Conservation (phyloP, 2,113 vertebrate species). For the Acinonyx jubatus region DNA sequence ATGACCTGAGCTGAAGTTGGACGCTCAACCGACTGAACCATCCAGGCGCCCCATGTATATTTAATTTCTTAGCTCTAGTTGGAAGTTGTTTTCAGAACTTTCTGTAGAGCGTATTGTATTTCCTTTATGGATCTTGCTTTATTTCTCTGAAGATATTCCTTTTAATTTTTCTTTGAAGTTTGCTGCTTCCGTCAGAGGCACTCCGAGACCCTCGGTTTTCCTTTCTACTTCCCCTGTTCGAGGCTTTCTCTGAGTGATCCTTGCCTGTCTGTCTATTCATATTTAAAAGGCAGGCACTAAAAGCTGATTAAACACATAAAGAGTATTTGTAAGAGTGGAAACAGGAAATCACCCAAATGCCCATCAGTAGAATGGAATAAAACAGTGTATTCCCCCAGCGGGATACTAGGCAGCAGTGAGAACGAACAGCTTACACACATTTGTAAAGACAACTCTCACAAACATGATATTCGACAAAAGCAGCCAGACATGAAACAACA, state of each 20-base stretch:
- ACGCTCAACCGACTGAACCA: no score
- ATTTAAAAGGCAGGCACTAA: not conserved
- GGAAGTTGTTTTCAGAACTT: not conserved
- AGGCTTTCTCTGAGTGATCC: not conserved
- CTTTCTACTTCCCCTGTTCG: not conserved
- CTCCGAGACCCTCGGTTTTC: not conserved
- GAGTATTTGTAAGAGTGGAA: not conserved
- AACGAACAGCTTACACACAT: no score
- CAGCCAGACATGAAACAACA: not conserved
- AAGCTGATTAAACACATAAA: not conserved
- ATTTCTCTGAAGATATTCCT: not conserved
- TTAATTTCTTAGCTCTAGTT: not conserved
- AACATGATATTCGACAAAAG: not conserved
- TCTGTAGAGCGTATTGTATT: not conserved
- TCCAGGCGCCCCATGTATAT: no score
- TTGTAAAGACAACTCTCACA: not conserved
- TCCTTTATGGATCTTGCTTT: not conserved
- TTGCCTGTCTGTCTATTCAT: not conserved
- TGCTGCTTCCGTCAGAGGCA: not conserved
- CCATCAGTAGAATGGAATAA: not conserved
- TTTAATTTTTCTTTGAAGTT: not conserved
- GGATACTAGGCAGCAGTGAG: not conserved
- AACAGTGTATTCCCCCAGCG: accelerated
- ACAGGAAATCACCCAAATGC: not conserved
- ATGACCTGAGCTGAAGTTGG: no score